Conservation (phyloP, 1,140 invertebrate species). For the Megalonaias nervosa region DNA sequence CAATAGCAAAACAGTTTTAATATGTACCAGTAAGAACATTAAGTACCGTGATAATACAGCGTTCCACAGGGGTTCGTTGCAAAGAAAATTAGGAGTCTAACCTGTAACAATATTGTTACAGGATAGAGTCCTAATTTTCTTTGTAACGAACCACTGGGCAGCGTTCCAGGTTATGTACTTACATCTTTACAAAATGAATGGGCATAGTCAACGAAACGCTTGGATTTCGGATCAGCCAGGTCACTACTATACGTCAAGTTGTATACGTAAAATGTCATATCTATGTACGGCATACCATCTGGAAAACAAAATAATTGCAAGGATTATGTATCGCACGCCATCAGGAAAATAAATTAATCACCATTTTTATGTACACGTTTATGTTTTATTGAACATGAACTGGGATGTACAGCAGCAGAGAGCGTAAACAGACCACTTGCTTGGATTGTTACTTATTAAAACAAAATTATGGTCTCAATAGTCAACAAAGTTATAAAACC, state of each 20-base stretch:
- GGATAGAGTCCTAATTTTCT: neutral
- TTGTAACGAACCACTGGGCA: neutral
- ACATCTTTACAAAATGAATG: conserved; percentile 38
- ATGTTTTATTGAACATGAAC: too few species aligned
- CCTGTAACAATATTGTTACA: too few species aligned
- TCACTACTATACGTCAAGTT: conserved; percentile 28
- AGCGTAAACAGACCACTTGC: too few species aligned
- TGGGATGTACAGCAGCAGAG: too few species aligned
- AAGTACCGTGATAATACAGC: neutral
- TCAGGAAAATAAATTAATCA: too few species aligned
- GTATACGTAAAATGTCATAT: conserved; percentile 29
- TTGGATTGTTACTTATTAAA: too few species aligned
- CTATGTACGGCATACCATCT: conserved; percentile 31
- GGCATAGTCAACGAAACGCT: conserved; percentile 24
- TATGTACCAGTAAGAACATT: too few species aligned
- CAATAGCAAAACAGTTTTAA: too few species aligned
- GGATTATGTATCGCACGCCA: too few species aligned
- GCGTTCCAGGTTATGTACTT: neutral
- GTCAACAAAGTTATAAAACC: too few species aligned
- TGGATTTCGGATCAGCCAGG: conserved; percentile 18
- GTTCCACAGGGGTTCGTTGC: neutral
- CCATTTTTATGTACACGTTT: too few species aligned
- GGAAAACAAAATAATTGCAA: neutral
- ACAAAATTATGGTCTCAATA: too few species aligned
- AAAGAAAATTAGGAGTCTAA: neutral